A percentile compares a stretch with the other conserved stretches of the same genome.
Conservation (phyloP, 2,113 vertebrate species). For the Numida meleagris region DNA sequence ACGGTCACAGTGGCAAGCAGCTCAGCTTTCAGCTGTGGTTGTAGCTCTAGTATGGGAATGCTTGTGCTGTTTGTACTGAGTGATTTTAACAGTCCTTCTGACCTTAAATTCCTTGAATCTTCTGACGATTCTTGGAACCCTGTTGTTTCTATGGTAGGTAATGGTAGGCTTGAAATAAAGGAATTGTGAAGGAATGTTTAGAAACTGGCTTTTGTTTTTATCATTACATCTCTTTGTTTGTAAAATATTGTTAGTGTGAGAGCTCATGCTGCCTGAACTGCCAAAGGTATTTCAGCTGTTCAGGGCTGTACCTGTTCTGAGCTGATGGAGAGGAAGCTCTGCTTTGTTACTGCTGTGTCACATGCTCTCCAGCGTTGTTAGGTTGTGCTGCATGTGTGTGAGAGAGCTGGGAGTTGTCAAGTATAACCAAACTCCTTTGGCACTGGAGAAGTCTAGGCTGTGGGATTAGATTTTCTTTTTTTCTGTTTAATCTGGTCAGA, state of each 20-base stretch:
- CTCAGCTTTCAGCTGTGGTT: background rate
- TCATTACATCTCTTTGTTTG: background rate
- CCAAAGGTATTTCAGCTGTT: background rate
- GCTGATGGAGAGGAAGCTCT: background rate
- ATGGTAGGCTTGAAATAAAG: background rate
- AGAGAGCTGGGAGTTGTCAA: background rate
- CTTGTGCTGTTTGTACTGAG: background rate
- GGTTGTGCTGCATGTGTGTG: background rate
- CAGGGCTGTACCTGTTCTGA: background rate
- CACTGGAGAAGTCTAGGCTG: background rate
- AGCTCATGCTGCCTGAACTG: background rate
- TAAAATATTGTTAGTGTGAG: background rate
- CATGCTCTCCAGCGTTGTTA: background rate
- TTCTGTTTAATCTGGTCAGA: background rate
- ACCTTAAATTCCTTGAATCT: background rate
- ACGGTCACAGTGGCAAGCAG: background rate
- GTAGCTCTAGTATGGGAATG: background rate
- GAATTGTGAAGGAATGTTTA: fast-evolving
- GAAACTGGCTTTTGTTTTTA: background rate
- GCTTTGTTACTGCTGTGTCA: background rate
- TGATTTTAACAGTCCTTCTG: background rate
- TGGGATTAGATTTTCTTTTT: background rate
- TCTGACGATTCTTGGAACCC: background rate
- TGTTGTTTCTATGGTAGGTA: background rate
- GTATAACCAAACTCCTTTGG: background rate